Evolutionary conservation across 2,113 vertebrate species (phyloP).

Genomic region (Lophotis ruficrista): DNA sequence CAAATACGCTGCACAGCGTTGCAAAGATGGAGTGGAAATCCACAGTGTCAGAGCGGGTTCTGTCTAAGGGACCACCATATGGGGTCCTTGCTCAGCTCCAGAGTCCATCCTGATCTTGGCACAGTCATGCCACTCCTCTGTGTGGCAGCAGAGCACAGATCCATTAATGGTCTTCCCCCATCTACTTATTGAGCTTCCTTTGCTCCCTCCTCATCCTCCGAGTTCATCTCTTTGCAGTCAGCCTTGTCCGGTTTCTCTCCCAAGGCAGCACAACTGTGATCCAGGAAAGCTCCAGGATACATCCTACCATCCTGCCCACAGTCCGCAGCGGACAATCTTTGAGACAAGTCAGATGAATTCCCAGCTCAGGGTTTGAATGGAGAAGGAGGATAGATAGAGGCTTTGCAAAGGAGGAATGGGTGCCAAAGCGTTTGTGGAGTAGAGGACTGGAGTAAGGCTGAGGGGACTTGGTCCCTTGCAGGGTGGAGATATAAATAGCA

Average conservation of each 20-base stretch:
- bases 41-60: neutral
- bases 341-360: neutral
- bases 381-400: neutral
- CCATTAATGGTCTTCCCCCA: neutral
- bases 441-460: neutral
- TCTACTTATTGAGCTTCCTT: neutral
- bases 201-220: neutral
- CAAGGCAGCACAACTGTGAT: neutral
- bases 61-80: neutral
- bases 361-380: neutral
- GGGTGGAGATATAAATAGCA: neutral
- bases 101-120: neutral
- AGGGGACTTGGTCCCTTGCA: neutral
- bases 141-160: neutral
- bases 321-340: neutral
- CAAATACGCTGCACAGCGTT: neutral
- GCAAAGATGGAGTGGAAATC: neutral
- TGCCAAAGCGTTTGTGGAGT: neutral
- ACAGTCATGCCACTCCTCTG: neutral
- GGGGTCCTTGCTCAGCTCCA: neutral
- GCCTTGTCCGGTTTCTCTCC: neutral
- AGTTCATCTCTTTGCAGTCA: neutral
- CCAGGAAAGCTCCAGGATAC: neutral
- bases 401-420: neutral
- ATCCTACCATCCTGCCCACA: neutral